Conservation (phyloP, 1,140 invertebrate species). For the Drosophila sproati region DNA sequence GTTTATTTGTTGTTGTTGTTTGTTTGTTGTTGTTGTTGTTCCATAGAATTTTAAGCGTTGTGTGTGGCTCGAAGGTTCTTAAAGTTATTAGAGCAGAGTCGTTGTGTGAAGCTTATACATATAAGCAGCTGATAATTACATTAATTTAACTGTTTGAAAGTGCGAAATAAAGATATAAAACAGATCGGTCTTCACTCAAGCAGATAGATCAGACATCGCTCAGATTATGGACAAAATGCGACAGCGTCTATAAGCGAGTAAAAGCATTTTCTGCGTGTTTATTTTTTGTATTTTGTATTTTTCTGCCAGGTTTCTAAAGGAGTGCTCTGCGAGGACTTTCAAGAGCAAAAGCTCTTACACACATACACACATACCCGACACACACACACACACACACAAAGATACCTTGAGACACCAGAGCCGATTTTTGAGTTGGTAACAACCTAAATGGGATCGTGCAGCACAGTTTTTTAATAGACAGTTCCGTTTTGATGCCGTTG, state of each 20-base stretch:
- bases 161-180: too few relatives aligned
- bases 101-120: neutral
- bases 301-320: too few relatives aligned
- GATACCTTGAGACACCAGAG: neutral
- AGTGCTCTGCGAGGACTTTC: too few relatives aligned
- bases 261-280: too few relatives aligned
- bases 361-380: neutral
- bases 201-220: too few relatives aligned
- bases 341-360: conserved; percentile 2
- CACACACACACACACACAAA: neutral
- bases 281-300: too few relatives aligned
- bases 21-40: conserved; percentile 1
- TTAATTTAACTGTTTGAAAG: neutral
- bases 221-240: too few relatives aligned
- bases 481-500: conserved; percentile 67
- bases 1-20: neutral
- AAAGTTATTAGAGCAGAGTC: neutral
- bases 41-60: conserved; percentile 13
- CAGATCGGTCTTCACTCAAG: too few relatives aligned
- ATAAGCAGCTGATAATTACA: neutral
- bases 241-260: too few relatives aligned
- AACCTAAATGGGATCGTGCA: conserved; percentile 46
- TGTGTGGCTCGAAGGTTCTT: conserved; percentile 6
- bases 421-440: neutral
- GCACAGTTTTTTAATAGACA: conserved; percentile 57